These are phyloP conservation scores for Simalia tracyae DNA, from an alignment of 2,797 vertebrate genomes.

Conservation along the genomic window DNA sequence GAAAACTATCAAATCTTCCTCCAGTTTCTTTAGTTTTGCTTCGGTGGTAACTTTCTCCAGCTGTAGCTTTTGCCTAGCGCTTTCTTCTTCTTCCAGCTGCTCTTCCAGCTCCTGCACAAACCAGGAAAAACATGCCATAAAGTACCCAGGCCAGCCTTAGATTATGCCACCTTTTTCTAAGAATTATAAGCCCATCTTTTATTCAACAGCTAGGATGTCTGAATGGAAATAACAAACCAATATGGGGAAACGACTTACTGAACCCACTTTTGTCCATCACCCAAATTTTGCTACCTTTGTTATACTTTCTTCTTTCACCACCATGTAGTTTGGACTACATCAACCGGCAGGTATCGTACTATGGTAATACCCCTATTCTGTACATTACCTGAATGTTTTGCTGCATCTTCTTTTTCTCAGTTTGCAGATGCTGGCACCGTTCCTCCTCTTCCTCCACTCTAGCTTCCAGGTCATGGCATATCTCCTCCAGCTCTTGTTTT, in stretches of 20 bases:
- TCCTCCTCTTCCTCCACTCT: slow-evolving; percentile 97
- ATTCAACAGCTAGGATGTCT: not conserved
- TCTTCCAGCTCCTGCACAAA: slow-evolving; percentile 89
- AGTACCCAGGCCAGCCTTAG: slow-evolving; percentile 8
- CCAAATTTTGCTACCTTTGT: not conserved
- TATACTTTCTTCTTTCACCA: not conserved
- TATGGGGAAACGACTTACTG: not conserved
- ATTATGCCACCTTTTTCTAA: not conserved
- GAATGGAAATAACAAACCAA: not conserved
- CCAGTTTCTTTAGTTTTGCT: slow-evolving; percentile 93
- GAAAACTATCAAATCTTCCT: slow-evolving; percentile 91
- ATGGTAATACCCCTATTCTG: not conserved
- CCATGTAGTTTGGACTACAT: not conserved
- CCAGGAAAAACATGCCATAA: not conserved
- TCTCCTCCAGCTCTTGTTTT: slow-evolving; percentile 97
- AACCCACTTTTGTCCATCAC: not conserved
- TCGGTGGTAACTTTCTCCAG: slow-evolving; percentile 94
- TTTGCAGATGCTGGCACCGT: slow-evolving; percentile 83
- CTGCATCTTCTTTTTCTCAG: slow-evolving; percentile 97
- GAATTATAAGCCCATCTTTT: not conserved
- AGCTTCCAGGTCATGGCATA: slow-evolving; percentile 95
- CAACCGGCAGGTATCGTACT: not conserved
- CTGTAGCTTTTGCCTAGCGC: slow-evolving; percentile 93
- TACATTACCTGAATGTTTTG: slow-evolving; percentile 87
- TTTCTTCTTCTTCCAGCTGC: slow-evolving; percentile 96